Conservation (phyloP, 2,113 vertebrate genomes). For the Urocitellus parryii region DNA sequence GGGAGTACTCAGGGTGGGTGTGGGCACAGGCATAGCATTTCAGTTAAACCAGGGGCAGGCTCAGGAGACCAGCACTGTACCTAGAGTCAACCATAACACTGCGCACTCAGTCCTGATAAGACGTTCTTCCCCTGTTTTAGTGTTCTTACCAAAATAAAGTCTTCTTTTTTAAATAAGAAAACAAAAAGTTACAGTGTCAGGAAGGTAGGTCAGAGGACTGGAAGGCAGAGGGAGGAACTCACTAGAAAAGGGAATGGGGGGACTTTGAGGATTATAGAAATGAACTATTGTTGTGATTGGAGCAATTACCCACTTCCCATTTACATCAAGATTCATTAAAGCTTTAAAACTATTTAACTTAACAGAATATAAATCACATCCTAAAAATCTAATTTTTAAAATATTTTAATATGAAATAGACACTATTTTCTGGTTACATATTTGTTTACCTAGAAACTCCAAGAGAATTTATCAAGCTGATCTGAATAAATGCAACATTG, state of each 20-base stretch:
- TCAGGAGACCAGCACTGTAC: background rate
- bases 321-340: background rate
- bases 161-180: background rate
- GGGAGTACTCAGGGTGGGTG: background rate
- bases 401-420: background rate
- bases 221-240: background rate
- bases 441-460: constrained; percentile 32
- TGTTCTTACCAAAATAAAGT: background rate
- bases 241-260: background rate
- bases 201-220: background rate
- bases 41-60: background rate
- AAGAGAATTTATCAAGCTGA: background rate
- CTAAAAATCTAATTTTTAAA: background rate
- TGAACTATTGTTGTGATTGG: background rate
- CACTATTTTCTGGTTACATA: background rate
- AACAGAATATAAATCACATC: background rate
- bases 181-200: background rate
- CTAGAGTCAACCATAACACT: background rate
- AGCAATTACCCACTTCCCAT: background rate
- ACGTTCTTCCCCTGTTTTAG: background rate
- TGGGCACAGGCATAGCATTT: background rate
- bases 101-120: background rate
- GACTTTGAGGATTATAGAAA: background rate
- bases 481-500: background rate
- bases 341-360: background rate